These are phyloP conservation scores for Ylistrum balloti DNA, from an alignment of 1,140 invertebrate genomes.

Conservation along the genomic window DNA sequence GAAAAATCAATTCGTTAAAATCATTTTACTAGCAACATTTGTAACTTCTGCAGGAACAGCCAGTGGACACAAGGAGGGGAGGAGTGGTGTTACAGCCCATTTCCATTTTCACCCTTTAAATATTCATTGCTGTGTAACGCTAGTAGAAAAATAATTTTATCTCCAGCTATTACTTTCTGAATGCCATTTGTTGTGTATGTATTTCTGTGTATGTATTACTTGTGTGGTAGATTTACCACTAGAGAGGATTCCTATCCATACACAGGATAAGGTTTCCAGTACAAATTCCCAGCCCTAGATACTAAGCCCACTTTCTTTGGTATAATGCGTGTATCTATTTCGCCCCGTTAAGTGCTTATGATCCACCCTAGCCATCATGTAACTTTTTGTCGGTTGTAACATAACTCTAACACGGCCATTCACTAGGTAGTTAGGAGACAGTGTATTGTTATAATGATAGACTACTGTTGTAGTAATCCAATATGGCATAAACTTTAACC, in stretches of 20 bases:
- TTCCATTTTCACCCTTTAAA: neutral
- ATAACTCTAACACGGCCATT: neutral
- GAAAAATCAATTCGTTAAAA: too few species aligned
- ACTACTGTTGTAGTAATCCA: too few species aligned
- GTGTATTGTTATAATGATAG: too few species aligned
- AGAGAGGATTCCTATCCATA: neutral
- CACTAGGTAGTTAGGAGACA: too few species aligned
- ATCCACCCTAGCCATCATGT: neutral
- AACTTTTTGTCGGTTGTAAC: neutral
- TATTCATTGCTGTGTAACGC: neutral
- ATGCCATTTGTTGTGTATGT: neutral
- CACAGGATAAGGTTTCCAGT: neutral
- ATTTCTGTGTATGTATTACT: neutral
- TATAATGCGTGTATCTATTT: neutral
- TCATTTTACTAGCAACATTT: too few species aligned
- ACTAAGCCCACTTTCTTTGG: neutral
- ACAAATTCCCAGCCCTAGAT: neutral
- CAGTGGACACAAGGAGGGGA: too few species aligned
- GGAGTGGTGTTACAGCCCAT: too few species aligned
- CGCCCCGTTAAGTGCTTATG: slow-evolving; percentile 12
- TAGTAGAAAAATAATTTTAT: neutral
- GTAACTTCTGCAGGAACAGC: too few species aligned
- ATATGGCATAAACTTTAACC: too few species aligned
- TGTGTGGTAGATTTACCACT: neutral
- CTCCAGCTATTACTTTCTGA: neutral